Evolutionary conservation across 2,888 invertebrate genomes (phyloP).

Genomic region (Bhutanitis thaidina): DNA sequence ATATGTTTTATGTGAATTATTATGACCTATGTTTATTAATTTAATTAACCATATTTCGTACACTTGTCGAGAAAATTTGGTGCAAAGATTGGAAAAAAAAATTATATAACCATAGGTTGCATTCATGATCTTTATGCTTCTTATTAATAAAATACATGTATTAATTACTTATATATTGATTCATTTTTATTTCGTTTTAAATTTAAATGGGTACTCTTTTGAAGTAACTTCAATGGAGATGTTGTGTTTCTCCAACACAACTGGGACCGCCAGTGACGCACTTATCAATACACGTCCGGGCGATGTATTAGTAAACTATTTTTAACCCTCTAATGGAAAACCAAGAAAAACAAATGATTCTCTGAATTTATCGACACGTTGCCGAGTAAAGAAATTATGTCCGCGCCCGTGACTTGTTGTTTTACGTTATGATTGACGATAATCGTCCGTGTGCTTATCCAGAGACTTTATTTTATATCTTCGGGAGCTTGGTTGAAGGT

Average conservation of each 20-base stretch:
- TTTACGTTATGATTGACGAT: constrained; percentile 30
- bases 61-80: too few relatives aligned
- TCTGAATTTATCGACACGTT: constrained; percentile 42
- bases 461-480: constrained; percentile 18
- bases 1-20: too few relatives aligned
- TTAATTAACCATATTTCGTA: too few relatives aligned
- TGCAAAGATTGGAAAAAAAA: too few relatives aligned
- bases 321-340: constrained; percentile 25
- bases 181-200: too few relatives aligned
- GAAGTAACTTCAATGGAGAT: constrained; percentile 10
- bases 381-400: constrained; percentile 30
- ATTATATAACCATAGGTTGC: too few relatives aligned
- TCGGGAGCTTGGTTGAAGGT: constrained; percentile 7
- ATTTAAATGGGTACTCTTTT: neutral
- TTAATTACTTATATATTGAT: too few relatives aligned
- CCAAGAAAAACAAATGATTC: constrained; percentile 53
- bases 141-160: too few relatives aligned
- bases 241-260: neutral
- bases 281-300: constrained; percentile 20
- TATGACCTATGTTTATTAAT: too few relatives aligned
- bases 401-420: constrained; percentile 24
- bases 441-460: constrained; percentile 17
- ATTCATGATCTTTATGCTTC: too few relatives aligned
- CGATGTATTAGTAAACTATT: constrained; percentile 27
- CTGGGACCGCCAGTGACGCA: constrained; percentile 20